Percentiles rank a stretch among this genome's conserved stretches.
These are phyloP conservation scores for Phenganax marumi DNA, from an alignment of 92 coral and sea anemone species.

Conservation along the genomic window DNA sequence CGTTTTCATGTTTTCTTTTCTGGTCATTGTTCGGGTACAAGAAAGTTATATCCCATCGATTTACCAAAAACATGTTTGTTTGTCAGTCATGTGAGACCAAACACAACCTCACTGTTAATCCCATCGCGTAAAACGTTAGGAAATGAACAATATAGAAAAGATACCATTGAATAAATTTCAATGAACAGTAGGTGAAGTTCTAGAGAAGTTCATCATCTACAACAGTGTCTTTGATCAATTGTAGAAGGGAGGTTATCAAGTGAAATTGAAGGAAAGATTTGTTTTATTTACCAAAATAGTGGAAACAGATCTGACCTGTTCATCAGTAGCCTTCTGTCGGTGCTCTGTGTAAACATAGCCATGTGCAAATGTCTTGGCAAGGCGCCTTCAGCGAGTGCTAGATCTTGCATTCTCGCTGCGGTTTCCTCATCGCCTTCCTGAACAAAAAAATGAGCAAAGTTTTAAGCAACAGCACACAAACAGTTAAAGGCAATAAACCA, in stretches of 20 bases:
- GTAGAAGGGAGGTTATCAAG: too few species aligned
- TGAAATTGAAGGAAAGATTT: too few species aligned
- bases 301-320: constrained; percentile 63
- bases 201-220: too few species aligned
- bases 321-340: constrained; percentile 76
- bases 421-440: constrained; percentile 97
- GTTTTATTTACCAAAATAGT: not conserved
- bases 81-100: too few species aligned
- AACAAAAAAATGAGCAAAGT: not conserved
- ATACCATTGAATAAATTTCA: too few species aligned
- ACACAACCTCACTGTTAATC: too few species aligned
- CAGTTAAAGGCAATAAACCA: not conserved
- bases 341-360: constrained; percentile 93
- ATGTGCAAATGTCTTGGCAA: constrained; percentile 96
- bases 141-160: too few species aligned
- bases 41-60: not conserved
- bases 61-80: too few species aligned
- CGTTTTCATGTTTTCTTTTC: not conserved
- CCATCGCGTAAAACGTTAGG: too few species aligned
- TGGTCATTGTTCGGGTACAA: not conserved
- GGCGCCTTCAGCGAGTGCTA: constrained; percentile 96
- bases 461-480: not conserved
- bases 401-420: constrained; percentile 95
- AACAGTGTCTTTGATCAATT: too few species aligned
- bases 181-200: too few species aligned